phyloP scores from a whole-genome alignment of 2,113 vertebrate species.

The Canis aureus region DNA sequence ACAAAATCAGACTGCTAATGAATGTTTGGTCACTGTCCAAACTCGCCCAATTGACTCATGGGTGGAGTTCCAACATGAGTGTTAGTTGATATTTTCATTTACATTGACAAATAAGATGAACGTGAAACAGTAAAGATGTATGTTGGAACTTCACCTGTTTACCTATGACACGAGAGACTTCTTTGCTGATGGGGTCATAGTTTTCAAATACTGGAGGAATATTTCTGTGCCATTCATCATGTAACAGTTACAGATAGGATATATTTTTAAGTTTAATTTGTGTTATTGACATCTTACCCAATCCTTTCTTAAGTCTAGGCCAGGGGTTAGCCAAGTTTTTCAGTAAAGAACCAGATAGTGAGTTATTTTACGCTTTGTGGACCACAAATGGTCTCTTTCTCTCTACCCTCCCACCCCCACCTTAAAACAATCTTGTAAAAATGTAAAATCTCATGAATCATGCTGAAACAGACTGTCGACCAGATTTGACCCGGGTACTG shows the following conservation, averaged over 20 bases:
- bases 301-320: conserved; percentile 30
- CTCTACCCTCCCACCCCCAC: neutral
- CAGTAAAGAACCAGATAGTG: conserved; percentile 16
- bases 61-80: neutral
- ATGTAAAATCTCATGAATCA: neutral
- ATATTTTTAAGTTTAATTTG: conserved; percentile 35
- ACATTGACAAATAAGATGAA: neutral
- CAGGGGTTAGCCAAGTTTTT: neutral
- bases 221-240: neutral
- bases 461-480: neutral
- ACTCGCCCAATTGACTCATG: neutral
- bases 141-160: neutral
- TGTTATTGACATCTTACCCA: conserved; percentile 19
- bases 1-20: neutral
- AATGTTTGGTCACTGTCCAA: conserved; percentile 1
- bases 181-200: neutral
- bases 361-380: conserved; percentile 20
- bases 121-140: neutral
- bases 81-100: neutral
- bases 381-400: neutral
- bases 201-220: neutral
- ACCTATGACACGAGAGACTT: neutral
- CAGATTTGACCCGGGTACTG: neutral
- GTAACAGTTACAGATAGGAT: neutral
- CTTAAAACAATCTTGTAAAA: neutral